A percentile compares a stretch with the other conserved stretches of the same genome.
Evolutionary conservation across 2,113 vertebrate genomes (phyloP).

Genomic region (Neogale vison): DNA sequence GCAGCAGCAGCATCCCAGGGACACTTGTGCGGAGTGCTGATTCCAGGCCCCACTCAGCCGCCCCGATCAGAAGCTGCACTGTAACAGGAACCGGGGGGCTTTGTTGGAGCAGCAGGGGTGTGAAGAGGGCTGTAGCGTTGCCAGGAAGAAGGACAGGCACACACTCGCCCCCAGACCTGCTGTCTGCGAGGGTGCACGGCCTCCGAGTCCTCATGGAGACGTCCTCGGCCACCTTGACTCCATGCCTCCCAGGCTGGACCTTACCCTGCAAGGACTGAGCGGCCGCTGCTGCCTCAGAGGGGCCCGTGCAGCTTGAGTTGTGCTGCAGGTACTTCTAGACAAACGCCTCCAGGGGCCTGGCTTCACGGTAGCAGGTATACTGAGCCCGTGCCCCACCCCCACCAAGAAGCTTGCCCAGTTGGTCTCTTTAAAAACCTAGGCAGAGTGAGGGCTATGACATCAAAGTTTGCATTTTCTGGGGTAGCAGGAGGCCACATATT

Average conservation of each 20-base stretch:
- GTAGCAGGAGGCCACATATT: neutral
- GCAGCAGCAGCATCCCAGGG: neutral
- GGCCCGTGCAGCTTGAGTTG: neutral
- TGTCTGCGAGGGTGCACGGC: neutral
- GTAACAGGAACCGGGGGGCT: neutral
- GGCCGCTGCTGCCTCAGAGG: neutral
- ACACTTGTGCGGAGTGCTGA: neutral
- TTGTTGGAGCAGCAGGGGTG: neutral
- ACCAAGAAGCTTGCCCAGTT: neutral
- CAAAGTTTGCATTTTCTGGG: neutral
- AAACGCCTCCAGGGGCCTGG: neutral
- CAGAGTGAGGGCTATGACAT: neutral
- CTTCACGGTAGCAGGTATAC: fast-evolving
- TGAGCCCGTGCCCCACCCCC: too few species aligned
- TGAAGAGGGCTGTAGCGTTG: neutral
- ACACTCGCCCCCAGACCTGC: neutral
- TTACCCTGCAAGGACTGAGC: neutral
- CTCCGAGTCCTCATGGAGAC: neutral
- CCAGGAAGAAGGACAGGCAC: neutral
- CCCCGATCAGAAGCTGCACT: neutral
- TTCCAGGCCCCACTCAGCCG: neutral
- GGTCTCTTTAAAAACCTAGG: neutral
- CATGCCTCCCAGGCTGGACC: neutral
- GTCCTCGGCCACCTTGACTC: neutral
- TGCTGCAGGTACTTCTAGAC: neutral